phyloP scores from a whole-genome alignment of 2,113 vertebrate genomes.

The Gymnogyps californianus region DNA sequence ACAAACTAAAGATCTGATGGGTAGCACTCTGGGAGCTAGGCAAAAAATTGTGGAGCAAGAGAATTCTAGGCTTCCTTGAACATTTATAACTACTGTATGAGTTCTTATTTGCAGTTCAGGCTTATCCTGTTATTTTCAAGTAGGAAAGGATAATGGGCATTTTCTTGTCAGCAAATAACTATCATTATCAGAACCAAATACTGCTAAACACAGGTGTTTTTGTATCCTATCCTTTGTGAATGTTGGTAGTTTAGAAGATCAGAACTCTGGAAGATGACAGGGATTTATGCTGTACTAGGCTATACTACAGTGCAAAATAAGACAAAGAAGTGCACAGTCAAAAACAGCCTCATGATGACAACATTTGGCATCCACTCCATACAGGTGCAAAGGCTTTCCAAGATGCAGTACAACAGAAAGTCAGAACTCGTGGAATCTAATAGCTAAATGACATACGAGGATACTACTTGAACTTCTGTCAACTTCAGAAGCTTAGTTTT shows the following conservation, averaged over 20 bases:
- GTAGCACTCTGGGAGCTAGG: neutral
- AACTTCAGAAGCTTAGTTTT: neutral
- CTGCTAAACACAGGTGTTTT: neutral
- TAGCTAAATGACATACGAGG: neutral
- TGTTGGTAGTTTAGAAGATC: neutral
- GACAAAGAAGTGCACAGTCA: neutral
- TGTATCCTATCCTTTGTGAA: neutral
- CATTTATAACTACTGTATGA: neutral
- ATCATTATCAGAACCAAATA: neutral
- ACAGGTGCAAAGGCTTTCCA: neutral
- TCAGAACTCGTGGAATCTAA: neutral
- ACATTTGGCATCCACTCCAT: neutral
- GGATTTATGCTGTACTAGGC: neutral
- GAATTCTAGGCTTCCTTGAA: neutral
- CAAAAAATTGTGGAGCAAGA: neutral
- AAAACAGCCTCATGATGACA: neutral
- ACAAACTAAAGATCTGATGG: neutral
- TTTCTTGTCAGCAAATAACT: conserved; percentile 16
- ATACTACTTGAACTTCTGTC: neutral
- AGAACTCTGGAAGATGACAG: neutral
- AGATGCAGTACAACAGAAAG: neutral
- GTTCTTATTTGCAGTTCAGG: neutral
- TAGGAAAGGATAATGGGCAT: neutral
- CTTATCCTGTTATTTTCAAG: neutral
- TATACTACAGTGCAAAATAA: neutral